A percentile compares a stretch with the other conserved stretches of the same genome.
Conservation (phyloP, 2,888 invertebrate species). For the Philhelius pedissequus region DNA sequence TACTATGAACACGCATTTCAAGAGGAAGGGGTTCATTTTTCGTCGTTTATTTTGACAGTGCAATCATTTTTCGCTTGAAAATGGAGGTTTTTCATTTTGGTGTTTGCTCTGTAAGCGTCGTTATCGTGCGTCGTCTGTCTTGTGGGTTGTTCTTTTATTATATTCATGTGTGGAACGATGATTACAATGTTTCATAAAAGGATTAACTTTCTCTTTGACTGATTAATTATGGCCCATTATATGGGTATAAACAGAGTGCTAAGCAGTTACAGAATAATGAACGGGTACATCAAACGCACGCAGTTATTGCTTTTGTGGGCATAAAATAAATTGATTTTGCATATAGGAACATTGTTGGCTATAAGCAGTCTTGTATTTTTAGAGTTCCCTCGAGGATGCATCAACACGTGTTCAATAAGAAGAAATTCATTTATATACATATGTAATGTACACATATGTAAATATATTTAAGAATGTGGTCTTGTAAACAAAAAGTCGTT, state of each 20-base stretch:
- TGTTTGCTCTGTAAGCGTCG: slow-evolving; percentile 36
- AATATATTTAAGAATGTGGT: not conserved
- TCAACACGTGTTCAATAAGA: slow-evolving; percentile 31
- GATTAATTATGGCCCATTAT: slow-evolving; percentile 66
- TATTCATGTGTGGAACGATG: slow-evolving; percentile 38
- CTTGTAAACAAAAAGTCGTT: not conserved
- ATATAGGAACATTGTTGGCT: slow-evolving; percentile 6
- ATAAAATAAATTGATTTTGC: slow-evolving; percentile 57
- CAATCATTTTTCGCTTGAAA: slow-evolving; percentile 36
- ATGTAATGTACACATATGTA: no score
- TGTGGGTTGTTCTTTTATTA: slow-evolving; percentile 40
- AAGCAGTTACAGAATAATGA: not conserved
- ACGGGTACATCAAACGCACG: not conserved
- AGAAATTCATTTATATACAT: not conserved
- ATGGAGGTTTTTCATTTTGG: slow-evolving; percentile 52
- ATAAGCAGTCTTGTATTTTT: slow-evolving; percentile 33
- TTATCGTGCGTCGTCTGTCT: not conserved
- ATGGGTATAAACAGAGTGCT: slow-evolving; percentile 34
- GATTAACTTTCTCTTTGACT: slow-evolving; percentile 68
- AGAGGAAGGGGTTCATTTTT: slow-evolving; percentile 8
- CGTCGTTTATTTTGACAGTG: slow-evolving; percentile 51
- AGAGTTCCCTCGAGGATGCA: slow-evolving; percentile 26
- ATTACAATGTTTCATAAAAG: slow-evolving; percentile 64
- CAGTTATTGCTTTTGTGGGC: slow-evolving; percentile 48
- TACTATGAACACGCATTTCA: slow-evolving; percentile 24